Percentiles rank a stretch among this genome's conserved stretches.
phyloP scores from a whole-genome alignment of 2,113 vertebrate species.

The Catharus fuscescens region DNA sequence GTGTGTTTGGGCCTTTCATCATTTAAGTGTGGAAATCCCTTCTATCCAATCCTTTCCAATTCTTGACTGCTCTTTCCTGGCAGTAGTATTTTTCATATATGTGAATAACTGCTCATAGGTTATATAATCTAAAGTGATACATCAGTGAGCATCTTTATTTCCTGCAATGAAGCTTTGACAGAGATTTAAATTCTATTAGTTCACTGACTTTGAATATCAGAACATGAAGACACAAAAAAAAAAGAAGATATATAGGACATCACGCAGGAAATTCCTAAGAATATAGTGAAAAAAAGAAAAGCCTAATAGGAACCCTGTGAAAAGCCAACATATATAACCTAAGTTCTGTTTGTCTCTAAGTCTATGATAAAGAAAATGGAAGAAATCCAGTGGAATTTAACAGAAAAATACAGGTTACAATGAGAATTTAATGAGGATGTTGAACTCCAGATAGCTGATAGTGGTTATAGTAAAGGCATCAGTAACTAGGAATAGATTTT shows the following conservation, averaged over 20 bases:
- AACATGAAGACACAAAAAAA: background rate
- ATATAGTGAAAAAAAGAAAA: background rate
- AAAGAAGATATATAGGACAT: background rate
- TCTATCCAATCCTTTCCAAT: background rate
- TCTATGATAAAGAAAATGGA: background rate
- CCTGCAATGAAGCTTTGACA: background rate
- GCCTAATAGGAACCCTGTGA: background rate
- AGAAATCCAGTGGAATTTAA: background rate
- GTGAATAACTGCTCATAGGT: background rate
- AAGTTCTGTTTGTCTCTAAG: background rate
- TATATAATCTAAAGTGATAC: background rate
- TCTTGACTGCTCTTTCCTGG: background rate
- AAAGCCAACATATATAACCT: background rate
- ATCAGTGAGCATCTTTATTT: background rate
- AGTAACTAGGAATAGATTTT: background rate
- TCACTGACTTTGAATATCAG: background rate
- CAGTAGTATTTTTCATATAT: background rate
- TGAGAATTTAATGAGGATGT: background rate
- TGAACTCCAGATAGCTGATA: background rate
- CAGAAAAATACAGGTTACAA: background rate
- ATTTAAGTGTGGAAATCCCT: background rate
- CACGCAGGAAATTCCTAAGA: background rate
- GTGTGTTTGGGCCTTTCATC: background rate
- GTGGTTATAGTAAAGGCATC: background rate
- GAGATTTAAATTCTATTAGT: background rate